Percentiles rank a stretch among this genome's conserved stretches.
Evolutionary conservation across 1,140 invertebrate genomes (phyloP).

Genomic region (Lepidurus packardi): DNA sequence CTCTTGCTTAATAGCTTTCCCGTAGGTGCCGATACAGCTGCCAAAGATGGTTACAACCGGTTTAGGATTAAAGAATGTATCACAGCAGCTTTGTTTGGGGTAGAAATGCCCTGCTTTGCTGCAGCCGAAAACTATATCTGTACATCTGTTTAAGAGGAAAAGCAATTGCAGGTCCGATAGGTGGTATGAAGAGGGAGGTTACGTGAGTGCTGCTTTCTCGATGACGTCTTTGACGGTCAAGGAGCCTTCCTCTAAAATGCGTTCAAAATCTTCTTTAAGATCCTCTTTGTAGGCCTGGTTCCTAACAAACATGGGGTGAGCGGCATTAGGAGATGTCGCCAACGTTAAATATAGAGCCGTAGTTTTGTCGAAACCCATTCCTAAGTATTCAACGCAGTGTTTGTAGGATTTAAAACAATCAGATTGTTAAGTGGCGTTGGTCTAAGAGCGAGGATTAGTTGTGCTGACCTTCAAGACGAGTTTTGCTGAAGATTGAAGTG

Average conservation of each 20-base stretch:
- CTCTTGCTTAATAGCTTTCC: not conserved
- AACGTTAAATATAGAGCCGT: conserved; percentile 27
- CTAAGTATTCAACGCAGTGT: not conserved
- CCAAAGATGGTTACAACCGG: not conserved
- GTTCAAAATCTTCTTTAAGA: conserved; percentile 16
- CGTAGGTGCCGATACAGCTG: not conserved
- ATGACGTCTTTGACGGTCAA: conserved; percentile 7
- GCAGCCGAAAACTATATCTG: conserved; percentile 23
- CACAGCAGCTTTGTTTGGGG: conserved; percentile 23
- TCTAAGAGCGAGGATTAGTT: not conserved
- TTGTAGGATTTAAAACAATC: not conserved
- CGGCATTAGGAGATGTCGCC: not conserved
- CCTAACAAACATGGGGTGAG: not conserved
- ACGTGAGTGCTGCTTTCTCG: conserved; percentile 24
- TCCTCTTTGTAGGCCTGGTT: not conserved
- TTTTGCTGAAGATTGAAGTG: not conserved
- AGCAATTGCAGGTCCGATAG: not conserved
- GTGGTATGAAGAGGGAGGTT: not conserved
- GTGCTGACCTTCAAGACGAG: not conserved
- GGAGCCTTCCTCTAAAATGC: not conserved
- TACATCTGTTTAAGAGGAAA: conserved; percentile 16
- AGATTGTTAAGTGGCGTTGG: not conserved
- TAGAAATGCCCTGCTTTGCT: not conserved
- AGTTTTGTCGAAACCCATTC: conserved; percentile 28
- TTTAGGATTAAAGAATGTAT: not conserved